These are phyloP conservation scores for Homarus americanus DNA, from an alignment of 1,140 invertebrate species.

Conservation along the genomic window DNA sequence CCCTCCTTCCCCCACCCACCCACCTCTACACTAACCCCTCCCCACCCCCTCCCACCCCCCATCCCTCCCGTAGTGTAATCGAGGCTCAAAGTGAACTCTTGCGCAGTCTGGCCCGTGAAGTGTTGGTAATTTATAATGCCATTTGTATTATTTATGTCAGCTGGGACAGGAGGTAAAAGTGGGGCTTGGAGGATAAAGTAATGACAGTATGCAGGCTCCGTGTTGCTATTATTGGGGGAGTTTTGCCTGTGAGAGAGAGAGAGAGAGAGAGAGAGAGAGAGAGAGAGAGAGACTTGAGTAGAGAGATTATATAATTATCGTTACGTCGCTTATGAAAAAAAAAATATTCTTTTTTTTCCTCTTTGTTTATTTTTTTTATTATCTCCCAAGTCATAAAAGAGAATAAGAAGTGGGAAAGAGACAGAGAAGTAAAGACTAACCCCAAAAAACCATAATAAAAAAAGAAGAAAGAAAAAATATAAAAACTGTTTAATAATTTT, in stretches of 20 bases:
- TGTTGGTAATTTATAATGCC: constrained; percentile 70
- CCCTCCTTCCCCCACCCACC: not conserved
- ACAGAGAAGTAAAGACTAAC: constrained; percentile 19
- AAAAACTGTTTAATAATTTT: too few relatives aligned
- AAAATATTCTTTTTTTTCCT: too few relatives aligned
- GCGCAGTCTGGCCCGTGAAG: constrained; percentile 59
- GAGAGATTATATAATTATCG: too few relatives aligned
- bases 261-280: constrained; percentile 28
- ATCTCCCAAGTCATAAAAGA: too few relatives aligned
- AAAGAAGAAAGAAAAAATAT: too few relatives aligned
- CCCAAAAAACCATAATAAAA: too few relatives aligned
- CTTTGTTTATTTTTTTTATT: too few relatives aligned
- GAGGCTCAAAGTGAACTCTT: constrained; percentile 49
- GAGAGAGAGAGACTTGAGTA: constrained; percentile 11
- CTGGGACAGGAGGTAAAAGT: constrained; percentile 58
- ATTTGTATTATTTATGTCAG: constrained; percentile 69
- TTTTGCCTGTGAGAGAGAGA: constrained; percentile 2
- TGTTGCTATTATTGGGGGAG: constrained; percentile 38
- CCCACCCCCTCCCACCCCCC: not conserved
- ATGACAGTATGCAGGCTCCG: constrained; percentile 64
- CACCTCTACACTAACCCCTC: too few relatives aligned
- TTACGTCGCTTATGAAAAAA: too few relatives aligned
- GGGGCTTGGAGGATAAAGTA: constrained; percentile 59
- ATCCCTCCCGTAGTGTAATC: not conserved
- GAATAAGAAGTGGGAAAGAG: not conserved